Percentiles rank a stretch among this genome's conserved stretches.
These are phyloP conservation scores for Halcyon senegalensis DNA, from an alignment of 2,113 vertebrate genomes.

Conservation along the genomic window DNA sequence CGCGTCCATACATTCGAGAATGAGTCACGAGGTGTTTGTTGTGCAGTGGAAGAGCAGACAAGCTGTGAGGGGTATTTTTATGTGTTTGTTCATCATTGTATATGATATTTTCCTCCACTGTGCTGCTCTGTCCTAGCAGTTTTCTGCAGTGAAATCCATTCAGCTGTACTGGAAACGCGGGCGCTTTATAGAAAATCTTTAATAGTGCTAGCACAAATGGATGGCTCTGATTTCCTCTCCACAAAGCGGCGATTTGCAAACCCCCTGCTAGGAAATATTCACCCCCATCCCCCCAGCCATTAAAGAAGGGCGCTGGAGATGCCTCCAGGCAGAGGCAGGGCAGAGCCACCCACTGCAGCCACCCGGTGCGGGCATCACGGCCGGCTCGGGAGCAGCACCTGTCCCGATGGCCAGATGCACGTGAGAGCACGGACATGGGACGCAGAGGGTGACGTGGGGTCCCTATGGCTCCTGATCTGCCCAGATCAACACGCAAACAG, in stretches of 20 bases:
- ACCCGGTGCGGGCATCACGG: background rate
- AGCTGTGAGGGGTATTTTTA: conserved; percentile 58
- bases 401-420: rapidly evolving
- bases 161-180: conserved; percentile 73
- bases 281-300: background rate
- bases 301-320: background rate
- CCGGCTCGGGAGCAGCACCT: background rate
- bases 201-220: conserved; percentile 75
- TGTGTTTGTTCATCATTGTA: conserved; percentile 77
- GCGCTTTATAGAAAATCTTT: conserved; percentile 84
- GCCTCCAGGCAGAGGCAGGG: background rate
- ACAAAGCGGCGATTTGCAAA: conserved; percentile 73
- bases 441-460: rapidly evolving
- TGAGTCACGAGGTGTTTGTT: conserved; percentile 44
- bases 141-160: conserved; percentile 80
- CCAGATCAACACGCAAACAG: rapidly evolving
- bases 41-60: conserved; percentile 42
- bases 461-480: rapidly evolving
- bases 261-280: conserved; percentile 63
- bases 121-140: conserved; percentile 69
- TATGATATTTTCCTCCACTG: conserved; percentile 77
- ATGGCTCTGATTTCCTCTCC: conserved; percentile 78
- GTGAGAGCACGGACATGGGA: rapidly evolving
- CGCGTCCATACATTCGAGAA: background rate
- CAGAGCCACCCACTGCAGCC: background rate